phyloP scores from a whole-genome alignment of 64 coral and sea anemone genomes.

The Stichodactyla mertensii region DNA sequence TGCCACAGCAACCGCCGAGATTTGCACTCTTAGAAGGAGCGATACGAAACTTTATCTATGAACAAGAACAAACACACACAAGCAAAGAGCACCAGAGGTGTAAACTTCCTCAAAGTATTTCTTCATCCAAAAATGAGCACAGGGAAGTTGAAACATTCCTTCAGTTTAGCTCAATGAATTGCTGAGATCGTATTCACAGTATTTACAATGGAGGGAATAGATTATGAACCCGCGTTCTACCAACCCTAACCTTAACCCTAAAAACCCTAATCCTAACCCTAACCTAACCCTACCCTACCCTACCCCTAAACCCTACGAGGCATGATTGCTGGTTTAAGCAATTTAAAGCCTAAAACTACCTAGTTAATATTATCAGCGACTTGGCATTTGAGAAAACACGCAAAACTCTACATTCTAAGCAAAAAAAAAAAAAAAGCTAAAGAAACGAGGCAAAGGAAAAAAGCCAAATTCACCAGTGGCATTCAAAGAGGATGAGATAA shows the following conservation, averaged over 20 bases:
- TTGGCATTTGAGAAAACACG: slow-evolving; percentile 13
- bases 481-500: neutral
- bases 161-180: slow-evolving; percentile 6
- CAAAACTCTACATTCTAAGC: slow-evolving; percentile 26
- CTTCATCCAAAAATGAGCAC: slow-evolving; percentile 1
- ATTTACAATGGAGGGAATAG: neutral
- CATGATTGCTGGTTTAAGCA: slow-evolving; percentile 7
- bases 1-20: neutral
- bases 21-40: slow-evolving; percentile 20
- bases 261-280: too few relatives aligned
- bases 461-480: slow-evolving; percentile 8
- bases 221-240: slow-evolving; percentile 14
- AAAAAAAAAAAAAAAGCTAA: slow-evolving; percentile 54
- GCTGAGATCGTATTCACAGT: slow-evolving; percentile 1
- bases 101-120: slow-evolving; percentile 11
- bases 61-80: slow-evolving; percentile 28
- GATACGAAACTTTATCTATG: neutral
- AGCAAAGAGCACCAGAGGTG: slow-evolving; percentile 3
- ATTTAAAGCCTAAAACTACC: slow-evolving; percentile 27
- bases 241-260: too few relatives aligned
- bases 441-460: slow-evolving; percentile 37
- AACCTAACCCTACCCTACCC: too few relatives aligned
- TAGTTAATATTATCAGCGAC: slow-evolving; percentile 22
- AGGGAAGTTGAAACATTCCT: slow-evolving; percentile 24
- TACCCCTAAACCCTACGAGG: neutral